Evolutionary conservation across 1,140 invertebrate genomes (phyloP), one percentile per base, ranked within the genome.

Genomic region (Hylaeus anthracinus): DNA sequence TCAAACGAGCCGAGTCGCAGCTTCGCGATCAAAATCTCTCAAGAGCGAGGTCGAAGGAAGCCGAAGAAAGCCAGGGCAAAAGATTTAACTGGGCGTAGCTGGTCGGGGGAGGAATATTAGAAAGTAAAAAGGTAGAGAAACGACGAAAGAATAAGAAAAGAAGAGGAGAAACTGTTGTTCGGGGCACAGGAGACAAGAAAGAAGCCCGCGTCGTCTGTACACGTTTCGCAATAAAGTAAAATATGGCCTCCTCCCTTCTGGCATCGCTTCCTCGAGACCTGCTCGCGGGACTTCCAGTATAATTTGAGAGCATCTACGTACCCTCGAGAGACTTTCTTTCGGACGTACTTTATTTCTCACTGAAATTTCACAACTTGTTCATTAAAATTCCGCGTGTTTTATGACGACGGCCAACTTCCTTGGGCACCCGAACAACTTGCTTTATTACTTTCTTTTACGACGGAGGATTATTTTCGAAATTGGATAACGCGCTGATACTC

Each of bases 321-420:
- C 51, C 26, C 77, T 73, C 71, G 61, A 64, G 70, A 73, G 77
- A 73, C 76, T 65, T 79, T 72, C 76, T 79, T 78, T 72, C 76
- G 48, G 48, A 1, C 26, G 69, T 64, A 64, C 69, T 72, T 79
- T 79, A 73, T 73, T 73, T 12, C 61, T 48, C 70, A 14, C 70
- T 55, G 61, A 79, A 79, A 79, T 79, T 72, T 66, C 71, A 53
- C 70, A 73, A 79, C 77, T 79, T 79, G 77, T 79, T 79, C 77
- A 64, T 79, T 79, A 79, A 79, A 79, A 79, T 79, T 79, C 77
- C 61, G 43, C 77, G 77, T 79, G 77, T 73, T 79, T 79, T 66
- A 79, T 63, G 71, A 72, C 51, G 69, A 43, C 45, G 26, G 15
- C 76, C 69, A 72, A 79, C 69, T 79, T 79, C 60, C 60, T 48